phyloP scores from a whole-genome alignment of 2,888 invertebrate species.

The Cheilosia soror region DNA sequence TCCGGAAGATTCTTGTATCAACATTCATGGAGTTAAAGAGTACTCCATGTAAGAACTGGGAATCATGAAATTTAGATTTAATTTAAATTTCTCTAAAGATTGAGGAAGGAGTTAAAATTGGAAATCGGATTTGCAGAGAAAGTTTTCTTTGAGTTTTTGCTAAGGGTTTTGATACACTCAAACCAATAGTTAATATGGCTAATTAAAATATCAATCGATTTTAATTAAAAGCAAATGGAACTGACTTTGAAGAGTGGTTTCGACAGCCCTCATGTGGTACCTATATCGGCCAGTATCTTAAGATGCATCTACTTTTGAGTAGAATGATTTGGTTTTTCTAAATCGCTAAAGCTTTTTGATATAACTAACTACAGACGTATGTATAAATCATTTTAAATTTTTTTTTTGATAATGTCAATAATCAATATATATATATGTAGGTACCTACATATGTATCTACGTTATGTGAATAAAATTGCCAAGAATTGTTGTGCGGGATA shows the following conservation, averaged over 20 bases:
- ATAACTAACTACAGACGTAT: too few relatives aligned
- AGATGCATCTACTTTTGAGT: too few relatives aligned
- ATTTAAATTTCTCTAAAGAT: conserved; percentile 37
- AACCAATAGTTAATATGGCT: conserved; percentile 7
- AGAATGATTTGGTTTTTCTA: too few relatives aligned
- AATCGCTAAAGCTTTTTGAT: too few relatives aligned
- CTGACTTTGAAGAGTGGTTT: background rate
- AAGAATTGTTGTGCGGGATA: too few relatives aligned
- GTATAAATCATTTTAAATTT: too few relatives aligned
- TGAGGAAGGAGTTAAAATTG: conserved; percentile 30
- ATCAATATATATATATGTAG: too few relatives aligned
- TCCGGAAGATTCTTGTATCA: too few relatives aligned
- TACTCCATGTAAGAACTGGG: conserved; percentile 18
- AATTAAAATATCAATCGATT: conserved; percentile 47
- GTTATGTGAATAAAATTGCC: too few relatives aligned
- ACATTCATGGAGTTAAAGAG: conserved; percentile 9
- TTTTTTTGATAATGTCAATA: too few relatives aligned
- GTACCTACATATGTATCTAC: too few relatives aligned
- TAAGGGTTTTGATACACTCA: background rate
- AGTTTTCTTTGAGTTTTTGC: conserved; percentile 43
- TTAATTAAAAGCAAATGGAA: conserved; percentile 53
- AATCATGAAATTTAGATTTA: conserved; percentile 2
- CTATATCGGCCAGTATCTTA: too few relatives aligned
- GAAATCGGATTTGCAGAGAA: conserved; percentile 35
- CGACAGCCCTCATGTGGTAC: background rate